A percentile compares a stretch with the other conserved stretches of the same genome.
Evolutionary conservation across 2,113 vertebrate genomes (phyloP).

Genomic region (Glareola pratincola): DNA sequence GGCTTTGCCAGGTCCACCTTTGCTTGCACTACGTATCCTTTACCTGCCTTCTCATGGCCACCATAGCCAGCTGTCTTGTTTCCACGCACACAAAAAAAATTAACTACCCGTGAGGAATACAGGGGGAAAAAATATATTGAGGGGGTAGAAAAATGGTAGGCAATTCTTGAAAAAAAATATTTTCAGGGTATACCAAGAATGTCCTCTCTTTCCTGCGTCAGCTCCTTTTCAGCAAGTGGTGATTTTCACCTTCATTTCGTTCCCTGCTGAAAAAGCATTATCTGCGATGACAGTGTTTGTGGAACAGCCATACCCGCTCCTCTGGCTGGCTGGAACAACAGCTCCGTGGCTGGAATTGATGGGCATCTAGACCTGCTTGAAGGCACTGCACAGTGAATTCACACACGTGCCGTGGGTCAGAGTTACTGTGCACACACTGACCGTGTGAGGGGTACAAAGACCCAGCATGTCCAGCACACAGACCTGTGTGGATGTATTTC

Average conservation of each 20-base stretch:
- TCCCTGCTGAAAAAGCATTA: neutral
- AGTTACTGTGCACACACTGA: neutral
- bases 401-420: neutral
- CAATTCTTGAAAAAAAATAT: neutral
- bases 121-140: fast-evolving
- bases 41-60: neutral
- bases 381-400: neutral
- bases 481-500: too few species aligned
- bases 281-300: fast-evolving
- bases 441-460: neutral
- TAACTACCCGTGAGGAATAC: neutral
- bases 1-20: neutral
- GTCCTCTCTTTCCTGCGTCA: neutral
- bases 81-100: neutral
- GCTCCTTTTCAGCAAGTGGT: neutral
- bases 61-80: neutral
- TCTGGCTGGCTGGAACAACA: neutral
- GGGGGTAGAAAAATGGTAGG: neutral
- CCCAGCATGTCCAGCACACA: too few species aligned
- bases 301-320: neutral
- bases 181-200: neutral
- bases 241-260: neutral
- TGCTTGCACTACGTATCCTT: neutral
- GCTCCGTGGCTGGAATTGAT: neutral
- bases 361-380: neutral